Conservation (phyloP, 2,113 vertebrate genomes). For the Penelope pileata region DNA sequence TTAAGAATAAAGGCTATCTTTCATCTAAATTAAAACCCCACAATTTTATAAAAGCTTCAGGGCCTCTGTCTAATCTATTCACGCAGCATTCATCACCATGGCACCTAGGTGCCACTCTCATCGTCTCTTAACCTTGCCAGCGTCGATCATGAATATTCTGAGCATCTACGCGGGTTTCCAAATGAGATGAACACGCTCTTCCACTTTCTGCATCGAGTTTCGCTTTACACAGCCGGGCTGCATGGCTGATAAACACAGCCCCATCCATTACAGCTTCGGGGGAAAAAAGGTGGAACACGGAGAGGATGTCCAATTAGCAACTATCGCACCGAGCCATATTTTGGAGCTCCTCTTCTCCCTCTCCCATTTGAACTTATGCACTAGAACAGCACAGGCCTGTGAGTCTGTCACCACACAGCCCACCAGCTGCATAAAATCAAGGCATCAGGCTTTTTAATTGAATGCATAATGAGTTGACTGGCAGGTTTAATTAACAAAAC, state of each 20-base stretch:
- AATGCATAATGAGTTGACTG: conserved; percentile 69
- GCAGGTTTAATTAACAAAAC: conserved; percentile 77
- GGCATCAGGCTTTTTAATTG: conserved; percentile 47
- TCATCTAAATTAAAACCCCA: conserved; percentile 58
- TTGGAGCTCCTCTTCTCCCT: conserved; percentile 5
- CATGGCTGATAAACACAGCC: not conserved
- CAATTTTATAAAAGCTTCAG: not conserved
- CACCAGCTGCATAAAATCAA: conserved; percentile 59
- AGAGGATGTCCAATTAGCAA: conserved; percentile 46
- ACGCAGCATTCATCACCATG: conserved; percentile 48
- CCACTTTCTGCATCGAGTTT: not conserved
- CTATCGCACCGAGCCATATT: not conserved
- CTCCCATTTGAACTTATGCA: not conserved
- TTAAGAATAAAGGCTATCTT: conserved; percentile 39
- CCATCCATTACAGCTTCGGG: rapidly evolving
- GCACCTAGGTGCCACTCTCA: conserved; percentile 57
- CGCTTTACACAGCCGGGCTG: not conserved
- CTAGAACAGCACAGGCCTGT: not conserved
- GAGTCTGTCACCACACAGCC: conserved; percentile 41
- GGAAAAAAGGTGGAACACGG: not conserved
- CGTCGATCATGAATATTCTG: conserved; percentile 58
- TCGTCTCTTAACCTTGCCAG: conserved; percentile 56
- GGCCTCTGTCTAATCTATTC: conserved; percentile 52
- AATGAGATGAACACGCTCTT: not conserved
- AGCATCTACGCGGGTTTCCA: not conserved